Conservation (phyloP, 1,140 invertebrate species). For the Drosophila virilis region DNA sequence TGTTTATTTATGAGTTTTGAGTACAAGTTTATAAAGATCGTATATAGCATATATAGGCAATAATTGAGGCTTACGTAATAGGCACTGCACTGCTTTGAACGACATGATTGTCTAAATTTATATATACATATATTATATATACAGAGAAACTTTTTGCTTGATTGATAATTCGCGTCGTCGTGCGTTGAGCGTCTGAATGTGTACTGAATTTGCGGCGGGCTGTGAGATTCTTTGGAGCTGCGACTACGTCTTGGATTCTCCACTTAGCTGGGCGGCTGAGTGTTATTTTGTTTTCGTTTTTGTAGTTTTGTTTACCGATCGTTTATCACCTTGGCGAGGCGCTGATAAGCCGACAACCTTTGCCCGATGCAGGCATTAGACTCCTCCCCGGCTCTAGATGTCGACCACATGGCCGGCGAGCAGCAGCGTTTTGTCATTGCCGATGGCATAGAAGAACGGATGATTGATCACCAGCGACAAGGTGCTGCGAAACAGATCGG, state of each 20-base stretch:
- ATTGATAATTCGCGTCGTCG: slow-evolving; percentile 36
- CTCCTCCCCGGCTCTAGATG: slow-evolving; percentile 37
- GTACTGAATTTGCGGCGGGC: slow-evolving; percentile 51
- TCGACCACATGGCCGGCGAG: slow-evolving; percentile 69
- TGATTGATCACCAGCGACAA: slow-evolving; percentile 72
- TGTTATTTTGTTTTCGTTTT: slow-evolving; percentile 1
- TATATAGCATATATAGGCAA: slow-evolving; percentile 23
- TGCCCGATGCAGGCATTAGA: slow-evolving; percentile 13
- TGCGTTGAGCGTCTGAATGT: slow-evolving; percentile 52
- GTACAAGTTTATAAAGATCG: slow-evolving; percentile 21
- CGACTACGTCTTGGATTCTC: slow-evolving; percentile 24
- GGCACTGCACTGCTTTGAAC: slow-evolving; percentile 50
- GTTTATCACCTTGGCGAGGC: slow-evolving; percentile 61
- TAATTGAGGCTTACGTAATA: slow-evolving; percentile 76
- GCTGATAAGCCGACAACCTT: slow-evolving; percentile 69
- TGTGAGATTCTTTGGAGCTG: slow-evolving; percentile 37
- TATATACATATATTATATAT: slow-evolving; percentile 20
- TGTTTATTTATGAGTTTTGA: slow-evolving; percentile 6
- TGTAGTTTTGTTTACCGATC: slow-evolving; percentile 63
- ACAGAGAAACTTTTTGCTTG: slow-evolving; percentile 15
- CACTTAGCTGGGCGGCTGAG: slow-evolving; percentile 15
- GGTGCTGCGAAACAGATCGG: slow-evolving; percentile 65
- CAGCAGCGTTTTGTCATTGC: slow-evolving; percentile 60
- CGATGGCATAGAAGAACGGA: slow-evolving; percentile 71
- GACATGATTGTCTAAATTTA: slow-evolving; percentile 54